Percentiles rank a stretch among this genome's conserved stretches.
These are phyloP conservation scores for Atractosteus spatula DNA, from an alignment of 2,113 vertebrate species.

Conservation along the genomic window DNA sequence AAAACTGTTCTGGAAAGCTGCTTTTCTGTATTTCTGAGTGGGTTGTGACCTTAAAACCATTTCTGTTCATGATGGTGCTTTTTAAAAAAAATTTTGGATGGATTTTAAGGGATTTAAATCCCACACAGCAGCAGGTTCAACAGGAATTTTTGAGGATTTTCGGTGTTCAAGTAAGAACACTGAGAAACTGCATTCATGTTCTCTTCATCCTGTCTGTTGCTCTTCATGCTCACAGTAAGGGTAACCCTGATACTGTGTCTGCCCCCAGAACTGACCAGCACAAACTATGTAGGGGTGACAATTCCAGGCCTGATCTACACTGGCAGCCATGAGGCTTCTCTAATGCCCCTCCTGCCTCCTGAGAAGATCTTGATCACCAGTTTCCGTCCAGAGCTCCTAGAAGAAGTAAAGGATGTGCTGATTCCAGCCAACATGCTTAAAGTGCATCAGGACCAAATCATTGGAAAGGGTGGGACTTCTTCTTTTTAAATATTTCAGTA, in stretches of 20 bases:
- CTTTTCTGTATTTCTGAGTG: too few species aligned
- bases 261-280: conserved; percentile 36
- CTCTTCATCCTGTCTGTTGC: too few species aligned
- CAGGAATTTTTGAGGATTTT: too few species aligned
- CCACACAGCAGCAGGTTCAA: too few species aligned
- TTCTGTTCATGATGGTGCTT: too few species aligned
- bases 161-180: too few species aligned
- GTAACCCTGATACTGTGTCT: background rate
- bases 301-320: conserved; percentile 47
- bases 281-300: conserved; percentile 10
- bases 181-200: too few species aligned
- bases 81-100: too few species aligned
- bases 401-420: conserved; percentile 92
- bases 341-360: conserved; percentile 71
- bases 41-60: too few species aligned
- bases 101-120: too few species aligned
- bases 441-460: conserved; percentile 79
- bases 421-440: conserved; percentile 80
- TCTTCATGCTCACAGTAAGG: background rate
- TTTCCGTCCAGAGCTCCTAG: conserved; percentile 75
- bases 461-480: conserved; percentile 79
- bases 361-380: conserved; percentile 76
- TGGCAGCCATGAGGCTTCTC: conserved; percentile 50
- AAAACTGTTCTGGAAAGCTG: too few species aligned
- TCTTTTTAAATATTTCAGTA: background rate